Evolutionary conservation across 2,888 invertebrate species (phyloP).

Genomic region (Hylaea fasciaria): DNA sequence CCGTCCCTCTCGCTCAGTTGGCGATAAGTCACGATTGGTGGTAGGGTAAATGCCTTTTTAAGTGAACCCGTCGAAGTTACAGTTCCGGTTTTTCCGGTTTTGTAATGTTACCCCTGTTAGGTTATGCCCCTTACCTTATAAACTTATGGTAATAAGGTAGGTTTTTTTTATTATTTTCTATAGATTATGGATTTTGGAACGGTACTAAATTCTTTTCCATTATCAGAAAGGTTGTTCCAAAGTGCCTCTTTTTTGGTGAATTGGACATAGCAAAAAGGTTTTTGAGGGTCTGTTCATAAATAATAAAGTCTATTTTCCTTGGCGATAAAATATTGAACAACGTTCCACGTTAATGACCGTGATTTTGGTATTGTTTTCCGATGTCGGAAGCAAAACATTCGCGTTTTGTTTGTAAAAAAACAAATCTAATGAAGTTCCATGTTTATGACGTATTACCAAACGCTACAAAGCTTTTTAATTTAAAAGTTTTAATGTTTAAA

Average conservation of each 20-base stretch:
- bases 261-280: too few species aligned
- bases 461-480: too few species aligned
- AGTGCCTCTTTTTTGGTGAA: conserved; percentile 2
- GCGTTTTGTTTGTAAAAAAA: too few species aligned
- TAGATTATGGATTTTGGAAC: conserved; percentile 1
- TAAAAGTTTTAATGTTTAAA: too few species aligned
- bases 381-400: too few species aligned
- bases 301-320: conserved; percentile 17
- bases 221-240: conserved; percentile 2
- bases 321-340: conserved; percentile 4
- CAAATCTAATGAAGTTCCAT: too few species aligned
- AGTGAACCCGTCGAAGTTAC: conserved; percentile 66
- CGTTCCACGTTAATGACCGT: background rate
- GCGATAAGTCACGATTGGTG: conserved; percentile 71
- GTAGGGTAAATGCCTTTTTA: conserved; percentile 77
- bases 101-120: conserved; percentile 35
- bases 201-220: conserved; percentile 9
- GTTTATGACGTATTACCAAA: too few species aligned
- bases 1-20: conserved; percentile 54
- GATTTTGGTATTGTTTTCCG: too few species aligned
- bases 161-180: conserved; percentile 14
- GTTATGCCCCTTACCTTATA: conserved; percentile 58
- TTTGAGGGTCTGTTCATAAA: background rate
- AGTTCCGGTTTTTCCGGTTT: conserved; percentile 48
- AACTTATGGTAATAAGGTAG: conserved; percentile 52